These are phyloP conservation scores for Orthonevra nobilis DNA, from an alignment of 2,888 invertebrate genomes.

Conservation along the genomic window DNA sequence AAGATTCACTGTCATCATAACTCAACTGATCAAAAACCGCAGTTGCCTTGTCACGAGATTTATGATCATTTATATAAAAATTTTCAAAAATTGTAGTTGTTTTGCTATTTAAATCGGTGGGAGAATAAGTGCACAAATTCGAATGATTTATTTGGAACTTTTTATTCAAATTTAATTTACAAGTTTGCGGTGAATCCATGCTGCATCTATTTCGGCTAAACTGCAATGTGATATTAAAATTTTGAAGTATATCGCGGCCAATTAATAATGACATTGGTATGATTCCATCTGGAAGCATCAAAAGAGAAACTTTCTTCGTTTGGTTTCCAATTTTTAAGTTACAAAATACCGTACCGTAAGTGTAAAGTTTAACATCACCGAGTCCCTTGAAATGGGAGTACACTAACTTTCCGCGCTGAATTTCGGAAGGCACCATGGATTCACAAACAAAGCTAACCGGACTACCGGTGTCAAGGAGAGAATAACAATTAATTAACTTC, in stretches of 20 bases:
- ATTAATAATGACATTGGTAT: not conserved
- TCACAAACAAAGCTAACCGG: too few relatives aligned
- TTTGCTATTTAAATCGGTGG: slow-evolving; percentile 2
- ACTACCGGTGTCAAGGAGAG: not conserved
- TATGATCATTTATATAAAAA: too few relatives aligned
- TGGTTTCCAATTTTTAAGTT: not conserved
- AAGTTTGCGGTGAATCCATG: not conserved
- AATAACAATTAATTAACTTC: not conserved
- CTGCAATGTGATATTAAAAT: not conserved
- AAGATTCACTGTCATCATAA: not conserved
- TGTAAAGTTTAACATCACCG: not conserved
- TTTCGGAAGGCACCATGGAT: not conserved
- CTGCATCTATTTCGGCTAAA: not conserved
- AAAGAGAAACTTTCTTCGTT: not conserved
- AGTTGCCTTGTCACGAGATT: too few relatives aligned
- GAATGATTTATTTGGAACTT: not conserved
- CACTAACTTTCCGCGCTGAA: too few relatives aligned
- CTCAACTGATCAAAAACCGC: too few relatives aligned
- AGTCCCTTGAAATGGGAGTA: too few relatives aligned
- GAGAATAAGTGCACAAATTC: slow-evolving; percentile 1
- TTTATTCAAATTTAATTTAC: not conserved
- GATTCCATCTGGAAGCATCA: not conserved
- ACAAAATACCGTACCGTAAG: not conserved
- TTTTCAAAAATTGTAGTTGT: not conserved
- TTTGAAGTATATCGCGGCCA: not conserved